Percentiles rank a stretch among this genome's conserved stretches.
These are phyloP conservation scores for Linyphia triangularis DNA, from an alignment of 2,888 invertebrate genomes.

Conservation along the genomic window DNA sequence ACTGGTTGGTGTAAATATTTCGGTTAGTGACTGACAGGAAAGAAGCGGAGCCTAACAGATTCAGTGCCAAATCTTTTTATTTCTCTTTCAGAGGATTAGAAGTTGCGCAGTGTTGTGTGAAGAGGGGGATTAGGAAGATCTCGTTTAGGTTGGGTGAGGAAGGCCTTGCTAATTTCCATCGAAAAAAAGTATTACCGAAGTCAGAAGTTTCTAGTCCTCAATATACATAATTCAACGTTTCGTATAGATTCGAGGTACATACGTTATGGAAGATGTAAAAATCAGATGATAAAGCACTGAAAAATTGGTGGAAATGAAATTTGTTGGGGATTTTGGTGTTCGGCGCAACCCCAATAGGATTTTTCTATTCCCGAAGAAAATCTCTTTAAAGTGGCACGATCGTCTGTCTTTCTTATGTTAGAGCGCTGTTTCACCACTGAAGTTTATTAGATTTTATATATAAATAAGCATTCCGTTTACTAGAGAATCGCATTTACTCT, in stretches of 20 bases:
- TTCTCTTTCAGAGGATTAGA: not conserved
- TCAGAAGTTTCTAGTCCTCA: not conserved
- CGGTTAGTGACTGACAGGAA: conserved; percentile 27
- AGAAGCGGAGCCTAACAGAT: conserved; percentile 38
- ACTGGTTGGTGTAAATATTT: conserved; percentile 51
- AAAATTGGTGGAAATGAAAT: not conserved
- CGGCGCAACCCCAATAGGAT: not conserved
- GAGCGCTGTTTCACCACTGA: not conserved
- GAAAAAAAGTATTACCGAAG: not conserved
- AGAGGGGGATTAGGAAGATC: not conserved
- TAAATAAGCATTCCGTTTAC: not conserved
- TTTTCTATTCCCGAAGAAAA: not conserved
- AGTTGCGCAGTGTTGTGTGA: not conserved
- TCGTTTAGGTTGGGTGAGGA: not conserved
- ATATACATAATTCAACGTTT: not conserved
- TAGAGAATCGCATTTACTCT: not conserved
- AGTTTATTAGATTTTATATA: not conserved
- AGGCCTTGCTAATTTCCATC: conserved; percentile 1
- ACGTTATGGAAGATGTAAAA: not conserved
- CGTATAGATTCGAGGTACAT: not conserved
- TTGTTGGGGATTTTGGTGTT: not conserved
- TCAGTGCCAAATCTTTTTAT: not conserved
- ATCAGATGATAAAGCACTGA: not conserved
- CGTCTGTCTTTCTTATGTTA: not conserved
- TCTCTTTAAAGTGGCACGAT: not conserved